Evolutionary conservation across 2,888 invertebrate species (phyloP).

Genomic region (Brenthis daphne): DNA sequence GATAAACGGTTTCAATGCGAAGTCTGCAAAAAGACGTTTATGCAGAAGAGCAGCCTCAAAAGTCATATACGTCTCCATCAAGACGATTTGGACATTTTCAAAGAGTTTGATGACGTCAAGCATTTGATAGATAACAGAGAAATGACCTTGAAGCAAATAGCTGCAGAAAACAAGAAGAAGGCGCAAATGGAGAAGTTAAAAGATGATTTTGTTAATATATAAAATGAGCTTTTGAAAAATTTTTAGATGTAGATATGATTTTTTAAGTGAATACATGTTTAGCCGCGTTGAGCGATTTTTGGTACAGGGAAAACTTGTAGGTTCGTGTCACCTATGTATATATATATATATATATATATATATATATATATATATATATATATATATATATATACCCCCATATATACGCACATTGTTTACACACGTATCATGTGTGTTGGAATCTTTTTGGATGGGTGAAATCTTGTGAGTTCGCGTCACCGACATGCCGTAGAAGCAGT

Average conservation of each 20-base stretch:
- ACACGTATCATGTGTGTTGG: no score
- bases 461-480: no score
- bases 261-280: neutral
- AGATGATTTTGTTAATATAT: slow-evolving; percentile 22
- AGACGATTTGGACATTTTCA: slow-evolving; percentile 74
- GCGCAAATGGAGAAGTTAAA: slow-evolving; percentile 52
- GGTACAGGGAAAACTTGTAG: no score
- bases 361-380: no score
- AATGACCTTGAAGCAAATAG: slow-evolving; percentile 72
- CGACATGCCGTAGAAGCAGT: no score
- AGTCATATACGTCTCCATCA: slow-evolving; percentile 70
- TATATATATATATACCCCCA: no score
- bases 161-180: slow-evolving; percentile 67
- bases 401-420: no score
- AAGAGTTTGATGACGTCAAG: slow-evolving; percentile 76
- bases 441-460: no score
- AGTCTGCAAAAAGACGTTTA: slow-evolving; percentile 69
- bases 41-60: slow-evolving; percentile 73
- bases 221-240: neutral
- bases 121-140: slow-evolving; percentile 74
- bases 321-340: no score
- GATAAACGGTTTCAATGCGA: slow-evolving; percentile 69
- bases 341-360: no score
- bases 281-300: no score
- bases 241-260: neutral